Conservation (phyloP, 2,888 invertebrate species). For the Thereva unica region DNA sequence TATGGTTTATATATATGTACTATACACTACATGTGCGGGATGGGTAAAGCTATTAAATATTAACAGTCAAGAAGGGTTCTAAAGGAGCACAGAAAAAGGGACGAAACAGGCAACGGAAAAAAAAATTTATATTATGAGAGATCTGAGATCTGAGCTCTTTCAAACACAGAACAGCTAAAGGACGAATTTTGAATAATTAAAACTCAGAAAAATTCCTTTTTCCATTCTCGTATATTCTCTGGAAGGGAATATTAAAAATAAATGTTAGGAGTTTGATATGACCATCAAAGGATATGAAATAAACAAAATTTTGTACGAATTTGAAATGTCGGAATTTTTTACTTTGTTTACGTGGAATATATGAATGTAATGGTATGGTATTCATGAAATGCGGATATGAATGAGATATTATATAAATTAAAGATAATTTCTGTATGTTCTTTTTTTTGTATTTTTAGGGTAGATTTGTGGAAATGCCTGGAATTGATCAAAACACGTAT, state of each 20-base stretch:
- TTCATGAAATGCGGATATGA: too few relatives aligned
- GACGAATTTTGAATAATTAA: constrained; percentile 41
- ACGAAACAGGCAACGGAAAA: constrained; percentile 9
- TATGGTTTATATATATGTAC: constrained; percentile 33
- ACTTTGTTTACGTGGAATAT: background rate
- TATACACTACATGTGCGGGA: constrained; percentile 9
- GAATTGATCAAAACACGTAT: too few relatives aligned
- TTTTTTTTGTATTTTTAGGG: too few relatives aligned
- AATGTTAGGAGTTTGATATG: constrained; percentile 38
- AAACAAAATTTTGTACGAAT: constrained; percentile 15
- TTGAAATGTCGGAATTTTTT: constrained; percentile 12
- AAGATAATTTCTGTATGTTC: too few relatives aligned
- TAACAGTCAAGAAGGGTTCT: constrained; percentile 41
- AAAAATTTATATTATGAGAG: constrained; percentile 37
- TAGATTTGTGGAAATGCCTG: too few relatives aligned
- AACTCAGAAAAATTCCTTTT: constrained; percentile 41
- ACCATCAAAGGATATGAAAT: constrained; percentile 41
- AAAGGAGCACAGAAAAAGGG: constrained; percentile 25
- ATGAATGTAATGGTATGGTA: too few relatives aligned
- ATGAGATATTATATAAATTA: too few relatives aligned
- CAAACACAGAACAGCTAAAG: constrained; percentile 22
- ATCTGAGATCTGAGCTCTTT: constrained; percentile 27
- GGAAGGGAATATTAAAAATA: constrained; percentile 36
- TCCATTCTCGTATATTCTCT: constrained; percentile 16
- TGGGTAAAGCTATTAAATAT: constrained; percentile 41